A percentile compares a stretch with the other conserved stretches of the same genome.
These are phyloP conservation scores for Hydropsyche tenuis DNA, from an alignment of 1,140 invertebrate species.

Conservation along the genomic window DNA sequence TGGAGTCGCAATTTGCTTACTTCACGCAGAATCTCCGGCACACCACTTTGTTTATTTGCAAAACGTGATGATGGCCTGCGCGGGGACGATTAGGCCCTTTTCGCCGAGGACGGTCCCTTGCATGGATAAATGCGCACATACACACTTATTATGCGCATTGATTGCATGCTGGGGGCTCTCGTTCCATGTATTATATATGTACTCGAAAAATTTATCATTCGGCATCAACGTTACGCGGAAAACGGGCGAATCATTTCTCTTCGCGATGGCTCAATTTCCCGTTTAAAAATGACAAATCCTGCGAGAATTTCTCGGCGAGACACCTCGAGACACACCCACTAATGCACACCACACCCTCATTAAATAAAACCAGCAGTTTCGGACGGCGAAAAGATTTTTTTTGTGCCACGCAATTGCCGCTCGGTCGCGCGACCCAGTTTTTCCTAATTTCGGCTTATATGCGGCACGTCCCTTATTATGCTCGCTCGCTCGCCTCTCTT, in stretches of 20 bases:
- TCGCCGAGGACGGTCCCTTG: not conserved
- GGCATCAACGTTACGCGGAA: too few species aligned
- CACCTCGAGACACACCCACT: too few species aligned
- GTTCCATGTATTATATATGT: too few species aligned
- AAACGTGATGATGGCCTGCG: slow-evolving; percentile 34
- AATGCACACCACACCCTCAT: not conserved
- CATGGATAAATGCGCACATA: slow-evolving; percentile 7
- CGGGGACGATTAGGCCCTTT: slow-evolving; percentile 24
- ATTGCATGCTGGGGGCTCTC: too few species aligned
- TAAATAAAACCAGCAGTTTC: not conserved
- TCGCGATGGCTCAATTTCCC: not conserved
- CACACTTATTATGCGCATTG: slow-evolving; percentile 24
- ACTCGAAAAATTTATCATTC: too few species aligned
- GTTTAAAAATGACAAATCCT: not conserved
- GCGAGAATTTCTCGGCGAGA: not conserved
- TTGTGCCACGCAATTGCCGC: too few species aligned
- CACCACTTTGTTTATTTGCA: slow-evolving; percentile 39
- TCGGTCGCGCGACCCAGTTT: too few species aligned
- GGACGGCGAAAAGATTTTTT: not conserved
- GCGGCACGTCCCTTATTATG: too few species aligned
- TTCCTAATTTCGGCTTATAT: too few species aligned
- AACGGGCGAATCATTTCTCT: too few species aligned
- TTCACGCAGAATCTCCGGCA: slow-evolving; percentile 32
- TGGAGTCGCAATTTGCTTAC: slow-evolving; percentile 40
- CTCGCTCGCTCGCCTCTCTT: not conserved